A percentile compares a stretch with the other conserved stretches of the same genome.
phyloP scores from a whole-genome alignment of 2,113 vertebrate genomes.

The Panurus biarmicus region DNA sequence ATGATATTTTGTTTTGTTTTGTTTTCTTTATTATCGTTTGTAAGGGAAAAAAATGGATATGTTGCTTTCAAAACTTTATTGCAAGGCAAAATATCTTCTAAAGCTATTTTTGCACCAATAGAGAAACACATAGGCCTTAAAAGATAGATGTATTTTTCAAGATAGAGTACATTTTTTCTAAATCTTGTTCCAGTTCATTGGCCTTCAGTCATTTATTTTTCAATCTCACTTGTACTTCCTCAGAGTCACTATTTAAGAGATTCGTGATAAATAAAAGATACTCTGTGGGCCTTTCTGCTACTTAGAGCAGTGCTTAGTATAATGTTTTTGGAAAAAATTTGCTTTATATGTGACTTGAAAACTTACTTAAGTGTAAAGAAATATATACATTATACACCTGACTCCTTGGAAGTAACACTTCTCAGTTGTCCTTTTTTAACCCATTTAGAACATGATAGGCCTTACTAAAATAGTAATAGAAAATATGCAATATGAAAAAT shows the following conservation, averaged over 20 bases:
- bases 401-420: not conserved
- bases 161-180: not conserved
- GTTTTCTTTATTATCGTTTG: not conserved
- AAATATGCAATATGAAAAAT: not conserved
- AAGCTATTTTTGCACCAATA: not conserved
- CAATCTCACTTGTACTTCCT: not conserved
- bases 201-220: slow-evolving; percentile 12
- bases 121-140: not conserved
- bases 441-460: not conserved
- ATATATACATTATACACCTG: not conserved
- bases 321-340: not conserved
- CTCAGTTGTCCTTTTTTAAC: not conserved
- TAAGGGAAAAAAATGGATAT: not conserved
- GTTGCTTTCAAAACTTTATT: not conserved
- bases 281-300: rapidly evolving
- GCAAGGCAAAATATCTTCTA: not conserved
- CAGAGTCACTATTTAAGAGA: not conserved
- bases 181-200: not conserved
- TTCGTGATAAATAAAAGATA: not conserved
- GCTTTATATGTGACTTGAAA: not conserved
- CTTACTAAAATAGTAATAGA: not conserved
- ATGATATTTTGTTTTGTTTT: not conserved
- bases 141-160: not conserved
- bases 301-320: not conserved
- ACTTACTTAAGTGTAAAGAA: not conserved